These are phyloP conservation scores for Stichopus horrens DNA, from an alignment of 53 echinoderm and acorn worm species.

Conservation along the genomic window DNA sequence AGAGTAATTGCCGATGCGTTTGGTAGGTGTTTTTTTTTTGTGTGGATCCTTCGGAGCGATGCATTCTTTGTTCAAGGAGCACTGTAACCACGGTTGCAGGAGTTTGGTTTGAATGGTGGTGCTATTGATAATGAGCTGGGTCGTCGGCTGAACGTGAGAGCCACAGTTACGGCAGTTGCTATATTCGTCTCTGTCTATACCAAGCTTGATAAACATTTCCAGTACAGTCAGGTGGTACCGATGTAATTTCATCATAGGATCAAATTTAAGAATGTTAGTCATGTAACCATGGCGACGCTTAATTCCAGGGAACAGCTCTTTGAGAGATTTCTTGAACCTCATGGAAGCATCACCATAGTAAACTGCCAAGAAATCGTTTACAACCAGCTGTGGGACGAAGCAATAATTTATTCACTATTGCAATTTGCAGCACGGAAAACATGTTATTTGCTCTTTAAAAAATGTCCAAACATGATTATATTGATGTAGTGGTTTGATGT, in stretches of 20 bases:
- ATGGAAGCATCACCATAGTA: conserved; percentile 41
- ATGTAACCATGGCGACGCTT: conserved; percentile 43
- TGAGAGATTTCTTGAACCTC: conserved; percentile 33
- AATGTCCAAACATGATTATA: no score
- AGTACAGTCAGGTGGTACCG: conserved; percentile 29
- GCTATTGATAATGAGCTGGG: conserved; percentile 40
- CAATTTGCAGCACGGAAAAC: no score
- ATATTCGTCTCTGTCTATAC: conserved; percentile 16
- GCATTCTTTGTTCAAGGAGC: conserved; percentile 9
- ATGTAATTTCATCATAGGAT: neutral
- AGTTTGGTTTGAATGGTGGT: conserved; percentile 41
- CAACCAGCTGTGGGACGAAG: neutral
- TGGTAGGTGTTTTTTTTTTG: conserved; percentile 5
- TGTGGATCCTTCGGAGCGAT: conserved; percentile 18
- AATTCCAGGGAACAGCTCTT: conserved; percentile 35
- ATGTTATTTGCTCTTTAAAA: no score
- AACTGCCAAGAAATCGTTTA: conserved; percentile 37
- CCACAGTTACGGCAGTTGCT: neutral
- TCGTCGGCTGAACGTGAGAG: conserved; percentile 29
- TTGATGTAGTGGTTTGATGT: no score
- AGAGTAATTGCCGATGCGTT: conserved; percentile 37
- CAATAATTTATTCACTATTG: no score
- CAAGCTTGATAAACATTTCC: conserved; percentile 21
- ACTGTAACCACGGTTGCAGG: conserved; percentile 30
- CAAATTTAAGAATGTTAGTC: conserved; percentile 23